phyloP scores from a whole-genome alignment of 1,140 invertebrate genomes.

The Riptortus pedestris region DNA sequence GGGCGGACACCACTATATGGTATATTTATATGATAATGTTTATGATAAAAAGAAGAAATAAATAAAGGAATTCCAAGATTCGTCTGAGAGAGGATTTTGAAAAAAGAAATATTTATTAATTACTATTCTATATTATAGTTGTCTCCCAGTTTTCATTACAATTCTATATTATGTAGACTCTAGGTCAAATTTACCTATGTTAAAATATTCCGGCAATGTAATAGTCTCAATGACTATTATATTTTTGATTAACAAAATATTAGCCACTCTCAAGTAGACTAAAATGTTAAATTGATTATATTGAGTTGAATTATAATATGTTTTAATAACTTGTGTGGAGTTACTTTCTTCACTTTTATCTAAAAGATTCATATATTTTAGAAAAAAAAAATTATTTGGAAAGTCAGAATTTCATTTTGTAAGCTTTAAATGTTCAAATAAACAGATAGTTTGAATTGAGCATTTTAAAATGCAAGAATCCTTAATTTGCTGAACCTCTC shows the following conservation, averaged over 20 bases:
- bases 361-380: slow-evolving; percentile 2
- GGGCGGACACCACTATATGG: slow-evolving; percentile 22
- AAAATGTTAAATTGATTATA: not conserved
- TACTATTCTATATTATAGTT: slow-evolving; percentile 20
- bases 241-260: not conserved
- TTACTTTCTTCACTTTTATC: slow-evolving; percentile 14
- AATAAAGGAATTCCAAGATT: slow-evolving; percentile 21
- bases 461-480: slow-evolving; percentile 14
- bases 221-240: not conserved
- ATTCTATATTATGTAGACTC: slow-evolving; percentile 23
- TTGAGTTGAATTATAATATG: not conserved
- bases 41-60: slow-evolving; percentile 1
- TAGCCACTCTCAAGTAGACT: not conserved
- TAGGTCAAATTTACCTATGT: slow-evolving; percentile 14
- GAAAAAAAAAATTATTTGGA: slow-evolving; percentile 3
- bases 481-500: too few relatives aligned
- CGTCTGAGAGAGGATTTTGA: slow-evolving; percentile 29
- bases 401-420: not conserved
- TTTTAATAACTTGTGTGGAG: not conserved
- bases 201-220: slow-evolving; percentile 12
- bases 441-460: slow-evolving; percentile 17
- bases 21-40: slow-evolving; percentile 16
- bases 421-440: slow-evolving; percentile 15
- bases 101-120: slow-evolving; percentile 25
- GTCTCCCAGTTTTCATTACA: slow-evolving; percentile 22